A percentile compares a stretch with the other conserved stretches of the same genome.
Evolutionary conservation across 2,797 vertebrate genomes (phyloP).

Genomic region (Spinus pinus): DNA sequence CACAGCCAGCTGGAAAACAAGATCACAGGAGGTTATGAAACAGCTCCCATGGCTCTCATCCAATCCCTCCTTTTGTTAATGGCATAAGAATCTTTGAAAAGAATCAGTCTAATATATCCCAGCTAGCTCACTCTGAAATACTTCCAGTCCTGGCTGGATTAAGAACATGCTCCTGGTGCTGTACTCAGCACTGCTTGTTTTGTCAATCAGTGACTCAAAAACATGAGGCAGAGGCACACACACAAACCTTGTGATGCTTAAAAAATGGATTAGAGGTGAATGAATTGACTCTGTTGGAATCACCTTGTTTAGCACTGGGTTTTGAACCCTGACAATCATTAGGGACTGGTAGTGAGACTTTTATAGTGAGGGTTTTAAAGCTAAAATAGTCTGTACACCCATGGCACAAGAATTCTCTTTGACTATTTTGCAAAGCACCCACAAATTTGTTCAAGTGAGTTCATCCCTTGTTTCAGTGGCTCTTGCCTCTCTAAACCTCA

Average conservation of each 20-base stretch:
- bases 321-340: neutral
- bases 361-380: neutral
- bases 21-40: slow-evolving; percentile 39
- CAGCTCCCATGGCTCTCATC: slow-evolving; percentile 2
- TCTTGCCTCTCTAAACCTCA: neutral
- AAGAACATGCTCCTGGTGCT: neutral
- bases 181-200: neutral
- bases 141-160: neutral
- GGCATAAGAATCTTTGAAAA: slow-evolving; percentile 3
- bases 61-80: slow-evolving; percentile 13
- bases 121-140: neutral
- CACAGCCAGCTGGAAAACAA: slow-evolving; percentile 31
- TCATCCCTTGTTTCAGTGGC: neutral
- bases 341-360: neutral
- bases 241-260: neutral
- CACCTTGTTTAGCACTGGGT: neutral
- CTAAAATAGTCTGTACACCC: neutral
- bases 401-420: neutral
- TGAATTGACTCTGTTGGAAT: neutral
- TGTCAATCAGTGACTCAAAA: neutral
- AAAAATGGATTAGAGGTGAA: neutral
- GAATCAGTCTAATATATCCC: neutral
- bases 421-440: neutral
- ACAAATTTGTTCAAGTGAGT: neutral
- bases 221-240: neutral